These are phyloP conservation scores for Heliconius aoede DNA, from an alignment of 2,888 invertebrate species.

Conservation along the genomic window DNA sequence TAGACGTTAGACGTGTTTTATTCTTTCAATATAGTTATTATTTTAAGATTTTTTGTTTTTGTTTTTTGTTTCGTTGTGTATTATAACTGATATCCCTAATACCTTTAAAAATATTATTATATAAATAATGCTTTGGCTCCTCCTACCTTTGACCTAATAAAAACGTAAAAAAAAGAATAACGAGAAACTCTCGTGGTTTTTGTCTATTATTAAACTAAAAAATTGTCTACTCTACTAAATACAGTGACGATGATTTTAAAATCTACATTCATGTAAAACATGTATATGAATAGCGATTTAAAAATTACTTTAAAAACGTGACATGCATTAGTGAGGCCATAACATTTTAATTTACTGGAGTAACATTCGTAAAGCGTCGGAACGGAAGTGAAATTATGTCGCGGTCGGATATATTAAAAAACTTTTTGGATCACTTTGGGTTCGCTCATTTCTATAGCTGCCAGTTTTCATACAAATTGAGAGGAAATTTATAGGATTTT, in stretches of 20 bases:
- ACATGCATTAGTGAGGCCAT: constrained; percentile 28
- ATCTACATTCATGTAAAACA: too few relatives aligned
- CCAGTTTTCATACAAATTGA: constrained; percentile 40
- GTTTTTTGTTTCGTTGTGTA: too few relatives aligned
- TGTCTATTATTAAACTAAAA: too few relatives aligned
- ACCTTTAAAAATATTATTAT: too few relatives aligned
- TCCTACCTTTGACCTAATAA: too few relatives aligned
- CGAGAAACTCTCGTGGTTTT: too few relatives aligned
- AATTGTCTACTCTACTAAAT: too few relatives aligned
- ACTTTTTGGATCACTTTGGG: constrained; percentile 51
- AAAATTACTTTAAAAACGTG: constrained; percentile 14
- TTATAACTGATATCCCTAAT: too few relatives aligned
- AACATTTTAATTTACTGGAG: constrained; percentile 35
- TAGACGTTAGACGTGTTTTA: neutral
- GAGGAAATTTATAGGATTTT: constrained; percentile 49
- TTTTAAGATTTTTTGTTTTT: too few relatives aligned
- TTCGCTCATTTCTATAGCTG: constrained; percentile 51
- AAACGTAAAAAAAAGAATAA: too few relatives aligned
- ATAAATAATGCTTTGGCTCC: too few relatives aligned
- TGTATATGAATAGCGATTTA: constrained; percentile 8
- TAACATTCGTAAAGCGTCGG: constrained; percentile 47
- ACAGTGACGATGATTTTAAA: too few relatives aligned
- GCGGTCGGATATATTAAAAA: constrained; percentile 58
- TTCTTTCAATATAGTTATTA: neutral
- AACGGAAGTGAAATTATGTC: constrained; percentile 54